Percentiles rank a stretch among this genome's conserved stretches.
Evolutionary conservation across 2,888 invertebrate genomes (phyloP).

Genomic region (Hartigia nigra): DNA sequence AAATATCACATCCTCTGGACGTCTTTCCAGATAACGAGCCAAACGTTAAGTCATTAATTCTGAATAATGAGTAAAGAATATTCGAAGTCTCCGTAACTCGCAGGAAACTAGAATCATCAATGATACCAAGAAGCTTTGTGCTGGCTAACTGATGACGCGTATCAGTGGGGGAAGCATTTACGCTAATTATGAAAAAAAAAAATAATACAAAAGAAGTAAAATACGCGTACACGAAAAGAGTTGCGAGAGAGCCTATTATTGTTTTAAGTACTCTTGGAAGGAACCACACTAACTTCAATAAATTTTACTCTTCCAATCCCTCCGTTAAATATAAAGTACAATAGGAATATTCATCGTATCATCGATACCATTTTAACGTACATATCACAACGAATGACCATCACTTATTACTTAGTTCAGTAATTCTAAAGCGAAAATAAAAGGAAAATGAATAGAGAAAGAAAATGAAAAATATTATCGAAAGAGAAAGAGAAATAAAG

Average conservation of each 20-base stretch:
- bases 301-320: background rate
- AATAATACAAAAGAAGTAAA: background rate
- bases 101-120: background rate
- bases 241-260: background rate
- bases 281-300: background rate
- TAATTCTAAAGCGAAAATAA: constrained; percentile 3
- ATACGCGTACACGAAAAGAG: background rate
- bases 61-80: background rate
- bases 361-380: background rate
- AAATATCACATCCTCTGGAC: background rate
- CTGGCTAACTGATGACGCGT: background rate
- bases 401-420: background rate
- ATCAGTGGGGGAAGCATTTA: background rate
- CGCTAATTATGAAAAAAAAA: background rate
- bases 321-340: background rate
- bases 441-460: constrained; percentile 15
- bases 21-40: background rate
- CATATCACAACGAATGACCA: background rate
- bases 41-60: background rate
- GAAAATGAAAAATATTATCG: constrained; percentile 9
- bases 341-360: background rate
- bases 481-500: background rate
- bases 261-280: background rate
- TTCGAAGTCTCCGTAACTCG: background rate
- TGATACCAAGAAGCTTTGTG: background rate